Percentiles rank a stretch among this genome's conserved stretches.
Conservation (phyloP, 2,888 invertebrate species). For the Colostygia pectinataria region DNA sequence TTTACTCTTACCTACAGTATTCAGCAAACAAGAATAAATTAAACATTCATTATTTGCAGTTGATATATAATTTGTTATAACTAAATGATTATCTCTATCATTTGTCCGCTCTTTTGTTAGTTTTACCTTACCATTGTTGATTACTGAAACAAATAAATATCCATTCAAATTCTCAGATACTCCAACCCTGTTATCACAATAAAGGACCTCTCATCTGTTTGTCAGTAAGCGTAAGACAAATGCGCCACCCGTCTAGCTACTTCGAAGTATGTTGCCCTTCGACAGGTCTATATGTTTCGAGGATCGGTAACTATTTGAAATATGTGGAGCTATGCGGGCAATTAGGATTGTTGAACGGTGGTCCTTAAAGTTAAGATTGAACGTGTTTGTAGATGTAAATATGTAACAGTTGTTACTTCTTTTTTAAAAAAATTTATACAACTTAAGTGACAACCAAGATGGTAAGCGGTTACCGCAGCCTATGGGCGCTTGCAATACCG, state of each 20-base stretch:
- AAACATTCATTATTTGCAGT: constrained; percentile 19
- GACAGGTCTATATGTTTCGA: constrained; percentile 46
- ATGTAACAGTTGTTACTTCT: too few species aligned
- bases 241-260: constrained; percentile 72
- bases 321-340: constrained; percentile 28
- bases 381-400: constrained; percentile 11
- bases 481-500: too few species aligned
- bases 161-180: constrained; percentile 73
- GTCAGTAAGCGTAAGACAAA: constrained; percentile 64
- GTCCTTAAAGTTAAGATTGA: constrained; percentile 19
- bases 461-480: too few species aligned
- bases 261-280: constrained; percentile 47
- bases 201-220: constrained; percentile 72
- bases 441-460: too few species aligned
- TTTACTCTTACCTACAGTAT: constrained; percentile 32
- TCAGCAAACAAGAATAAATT: not conserved
- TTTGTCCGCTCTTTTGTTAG: constrained; percentile 78
- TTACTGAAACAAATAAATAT: constrained; percentile 71
- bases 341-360: constrained; percentile 26
- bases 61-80: constrained; percentile 38
- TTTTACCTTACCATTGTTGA: constrained; percentile 54
- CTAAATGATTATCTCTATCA: constrained; percentile 68
- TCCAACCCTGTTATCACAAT: constrained; percentile 68
- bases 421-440: too few species aligned
- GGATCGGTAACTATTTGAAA: constrained; percentile 36